phyloP scores from a whole-genome alignment of 2,797 vertebrate genomes.

The Urocyon cinereoargenteus region DNA sequence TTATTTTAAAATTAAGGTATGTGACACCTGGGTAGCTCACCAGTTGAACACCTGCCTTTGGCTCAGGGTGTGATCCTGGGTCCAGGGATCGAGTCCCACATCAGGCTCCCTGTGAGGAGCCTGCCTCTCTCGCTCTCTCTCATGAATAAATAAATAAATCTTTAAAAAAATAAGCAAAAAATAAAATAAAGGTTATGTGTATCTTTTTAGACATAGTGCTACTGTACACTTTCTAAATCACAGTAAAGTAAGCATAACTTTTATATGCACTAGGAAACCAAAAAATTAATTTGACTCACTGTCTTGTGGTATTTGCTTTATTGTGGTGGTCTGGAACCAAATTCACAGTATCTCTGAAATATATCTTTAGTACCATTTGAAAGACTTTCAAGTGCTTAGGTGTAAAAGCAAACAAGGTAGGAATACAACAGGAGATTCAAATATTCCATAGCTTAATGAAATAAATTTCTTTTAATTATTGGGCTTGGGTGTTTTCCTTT shows the following conservation, averaged over 20 bases:
- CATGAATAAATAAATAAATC: no score
- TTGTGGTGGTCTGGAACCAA: background rate
- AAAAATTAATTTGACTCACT: background rate
- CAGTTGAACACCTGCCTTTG: no score
- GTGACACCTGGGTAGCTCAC: no score
- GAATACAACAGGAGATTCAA: slow-evolving; percentile 28
- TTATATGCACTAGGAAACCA: background rate
- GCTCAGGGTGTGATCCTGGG: no score
- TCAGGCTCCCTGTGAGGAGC: no score
- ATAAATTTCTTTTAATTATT: slow-evolving; percentile 30
- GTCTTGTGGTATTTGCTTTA: no score
- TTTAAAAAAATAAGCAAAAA: no score
- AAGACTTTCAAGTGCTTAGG: background rate
- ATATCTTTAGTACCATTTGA: background rate
- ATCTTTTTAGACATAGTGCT: background rate
- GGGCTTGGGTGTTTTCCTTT: background rate
- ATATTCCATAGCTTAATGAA: background rate
- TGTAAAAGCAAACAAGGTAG: background rate
- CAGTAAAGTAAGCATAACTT: background rate
- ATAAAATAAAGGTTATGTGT: background rate
- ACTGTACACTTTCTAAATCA: background rate
- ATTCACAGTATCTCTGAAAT: background rate
- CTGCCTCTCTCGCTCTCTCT: no score
- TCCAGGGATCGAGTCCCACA: no score
- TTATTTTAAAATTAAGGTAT: background rate